Conservation (phyloP, 1,140 invertebrate species). For the Drosophila eugracilis region DNA sequence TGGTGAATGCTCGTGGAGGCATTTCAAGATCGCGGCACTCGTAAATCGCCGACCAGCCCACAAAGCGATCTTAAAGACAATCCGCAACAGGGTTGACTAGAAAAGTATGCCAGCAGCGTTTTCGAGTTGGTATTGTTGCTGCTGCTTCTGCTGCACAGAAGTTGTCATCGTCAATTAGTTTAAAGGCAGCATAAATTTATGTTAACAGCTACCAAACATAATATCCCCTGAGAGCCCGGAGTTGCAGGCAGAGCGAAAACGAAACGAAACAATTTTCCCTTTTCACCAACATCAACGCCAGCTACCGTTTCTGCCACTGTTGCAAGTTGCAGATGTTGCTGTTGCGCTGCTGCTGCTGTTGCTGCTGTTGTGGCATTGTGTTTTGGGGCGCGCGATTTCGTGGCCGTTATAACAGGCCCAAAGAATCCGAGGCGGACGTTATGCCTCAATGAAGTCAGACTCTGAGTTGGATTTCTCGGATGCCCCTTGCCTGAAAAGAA, state of each 20-base stretch:
- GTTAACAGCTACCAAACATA: constrained; percentile 70
- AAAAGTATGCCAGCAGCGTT: constrained; percentile 61
- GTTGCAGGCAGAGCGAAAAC: constrained; percentile 32
- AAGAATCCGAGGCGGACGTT: constrained; percentile 44
- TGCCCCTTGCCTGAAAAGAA: background rate
- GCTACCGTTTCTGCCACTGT: constrained; percentile 56
- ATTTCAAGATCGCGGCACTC: constrained; percentile 45
- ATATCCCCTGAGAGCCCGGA: constrained; percentile 49
- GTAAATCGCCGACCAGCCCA: constrained; percentile 65
- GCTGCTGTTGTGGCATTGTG: constrained; percentile 42
- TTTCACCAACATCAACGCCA: constrained; percentile 44
- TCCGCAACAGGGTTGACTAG: constrained; percentile 33
- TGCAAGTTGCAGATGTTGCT: constrained; percentile 16
- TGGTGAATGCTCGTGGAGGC: constrained; percentile 24
- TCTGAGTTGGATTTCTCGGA: constrained; percentile 7
- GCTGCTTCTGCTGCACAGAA: constrained; percentile 41
- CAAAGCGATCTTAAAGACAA: constrained; percentile 35
- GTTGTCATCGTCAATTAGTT: constrained; percentile 78
- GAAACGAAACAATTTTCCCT: constrained; percentile 59
- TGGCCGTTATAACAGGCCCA: constrained; percentile 62
- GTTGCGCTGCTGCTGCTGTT: constrained; percentile 4
- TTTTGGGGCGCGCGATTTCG: constrained; percentile 53
- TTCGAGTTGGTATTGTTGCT: constrained; percentile 6
- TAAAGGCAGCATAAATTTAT: constrained; percentile 75
- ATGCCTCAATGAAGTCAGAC: constrained; percentile 45